Conservation (phyloP, 2,888 invertebrate genomes). For the Drosophila neonasuta region DNA sequence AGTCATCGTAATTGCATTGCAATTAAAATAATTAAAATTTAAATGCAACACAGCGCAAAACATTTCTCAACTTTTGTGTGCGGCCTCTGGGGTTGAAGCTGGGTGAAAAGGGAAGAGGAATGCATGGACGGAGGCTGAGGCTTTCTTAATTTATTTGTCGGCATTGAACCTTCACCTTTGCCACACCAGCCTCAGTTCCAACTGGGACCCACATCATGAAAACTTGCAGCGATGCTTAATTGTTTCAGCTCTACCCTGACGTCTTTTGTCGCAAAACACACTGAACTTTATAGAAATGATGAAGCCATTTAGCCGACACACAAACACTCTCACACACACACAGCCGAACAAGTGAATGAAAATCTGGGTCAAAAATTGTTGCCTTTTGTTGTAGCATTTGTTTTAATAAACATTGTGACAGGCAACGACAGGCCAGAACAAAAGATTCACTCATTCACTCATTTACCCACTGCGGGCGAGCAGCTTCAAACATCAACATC, state of each 20-base stretch:
- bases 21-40: constrained; percentile 73
- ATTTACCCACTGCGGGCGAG: constrained; percentile 30
- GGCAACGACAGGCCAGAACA: constrained; percentile 59
- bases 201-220: constrained; percentile 23
- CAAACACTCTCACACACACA: constrained; percentile 13
- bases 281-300: constrained; percentile 72
- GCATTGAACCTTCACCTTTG: constrained; percentile 65
- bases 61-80: constrained; percentile 24
- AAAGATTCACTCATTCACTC: constrained; percentile 43
- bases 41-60: constrained; percentile 39
- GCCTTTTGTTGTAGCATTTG: constrained; percentile 71
- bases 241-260: constrained; percentile 49
- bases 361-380: constrained; percentile 70
- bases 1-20: constrained; percentile 64
- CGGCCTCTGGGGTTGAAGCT: not conserved
- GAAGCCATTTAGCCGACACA: constrained; percentile 60
- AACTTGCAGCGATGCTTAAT: constrained; percentile 53
- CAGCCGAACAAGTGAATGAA: constrained; percentile 23
- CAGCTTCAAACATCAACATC: not conserved
- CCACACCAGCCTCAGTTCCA: constrained; percentile 7
- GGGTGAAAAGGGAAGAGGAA: too few relatives aligned
- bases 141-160: constrained; percentile 42
- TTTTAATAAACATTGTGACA: constrained; percentile 77
- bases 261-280: constrained; percentile 44
- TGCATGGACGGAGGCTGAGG: not conserved